A percentile compares a stretch with the other conserved stretches of the same genome.
These are phyloP conservation scores for Scalopus aquaticus DNA, from an alignment of 2,113 vertebrate genomes.

Conservation along the genomic window DNA sequence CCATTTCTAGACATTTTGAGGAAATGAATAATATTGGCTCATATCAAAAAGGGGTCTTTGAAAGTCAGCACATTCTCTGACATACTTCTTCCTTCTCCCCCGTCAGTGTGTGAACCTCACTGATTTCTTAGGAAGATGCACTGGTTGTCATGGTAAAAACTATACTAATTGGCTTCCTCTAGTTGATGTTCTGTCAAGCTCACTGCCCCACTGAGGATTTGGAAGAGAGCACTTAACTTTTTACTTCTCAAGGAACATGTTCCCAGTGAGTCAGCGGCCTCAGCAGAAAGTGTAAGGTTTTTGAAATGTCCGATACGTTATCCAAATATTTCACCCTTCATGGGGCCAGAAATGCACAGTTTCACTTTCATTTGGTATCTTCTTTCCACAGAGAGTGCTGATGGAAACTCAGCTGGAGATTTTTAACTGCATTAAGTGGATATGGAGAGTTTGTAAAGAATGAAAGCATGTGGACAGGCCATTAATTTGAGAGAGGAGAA, in stretches of 20 bases:
- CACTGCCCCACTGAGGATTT: conserved; percentile 68
- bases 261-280: conserved; percentile 61
- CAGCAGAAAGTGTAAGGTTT: conserved; percentile 67
- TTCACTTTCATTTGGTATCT: conserved; percentile 55
- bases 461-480: conserved; percentile 1
- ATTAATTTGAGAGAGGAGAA: conserved; percentile 42
- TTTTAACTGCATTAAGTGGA: conserved; percentile 63
- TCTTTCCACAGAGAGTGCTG: conserved; percentile 52
- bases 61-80: conserved; percentile 58
- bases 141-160: conserved; percentile 76
- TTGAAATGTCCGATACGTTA: conserved; percentile 21
- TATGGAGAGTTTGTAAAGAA: conserved; percentile 48
- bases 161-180: conserved; percentile 78
- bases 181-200: conserved; percentile 73
- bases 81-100: conserved; percentile 28
- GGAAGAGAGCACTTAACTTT: conserved; percentile 70
- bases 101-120: conserved; percentile 29
- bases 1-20: conserved; percentile 31
- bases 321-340: conserved; percentile 61
- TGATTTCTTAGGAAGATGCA: conserved; percentile 60
- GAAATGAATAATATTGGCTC: conserved; percentile 59
- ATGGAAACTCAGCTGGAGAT: conserved; percentile 61
- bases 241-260: conserved; percentile 66
- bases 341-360: conserved; percentile 35
- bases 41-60: conserved; percentile 63